Conservation (phyloP, 1,140 invertebrate genomes). For the Pemphigus obesinymphae region DNA sequence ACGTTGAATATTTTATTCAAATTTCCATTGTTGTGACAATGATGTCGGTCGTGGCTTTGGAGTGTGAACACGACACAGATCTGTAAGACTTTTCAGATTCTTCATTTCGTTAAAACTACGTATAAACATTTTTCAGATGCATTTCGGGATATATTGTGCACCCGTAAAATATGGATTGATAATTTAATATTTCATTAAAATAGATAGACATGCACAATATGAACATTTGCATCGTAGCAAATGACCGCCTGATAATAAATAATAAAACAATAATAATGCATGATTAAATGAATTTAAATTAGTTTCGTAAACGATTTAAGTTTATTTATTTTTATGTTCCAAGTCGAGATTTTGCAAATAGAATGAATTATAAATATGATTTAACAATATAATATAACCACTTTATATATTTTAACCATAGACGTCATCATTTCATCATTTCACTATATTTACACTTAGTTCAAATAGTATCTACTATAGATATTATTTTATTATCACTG, state of each 20-base stretch:
- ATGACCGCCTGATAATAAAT: too few species aligned
- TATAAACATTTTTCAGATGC: background rate
- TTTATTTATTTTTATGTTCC: background rate
- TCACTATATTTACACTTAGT: too few species aligned
- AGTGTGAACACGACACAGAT: background rate
- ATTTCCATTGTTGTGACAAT: background rate
- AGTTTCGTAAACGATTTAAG: background rate
- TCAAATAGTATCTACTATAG: too few species aligned
- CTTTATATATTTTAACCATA: too few species aligned
- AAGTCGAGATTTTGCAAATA: background rate
- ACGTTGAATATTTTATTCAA: conserved; percentile 39
- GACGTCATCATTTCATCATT: too few species aligned
- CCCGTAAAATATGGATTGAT: background rate
- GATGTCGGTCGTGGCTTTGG: background rate
- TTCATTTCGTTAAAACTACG: background rate
- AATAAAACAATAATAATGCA: background rate
- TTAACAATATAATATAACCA: background rate
- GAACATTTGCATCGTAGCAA: background rate
- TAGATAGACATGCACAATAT: background rate
- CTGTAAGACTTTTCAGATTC: background rate
- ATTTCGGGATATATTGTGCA: background rate
- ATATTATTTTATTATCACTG: too few species aligned
- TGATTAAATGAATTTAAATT: background rate
- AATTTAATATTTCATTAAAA: conserved; percentile 5
- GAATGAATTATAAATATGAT: background rate